Conservation (phyloP, 2,797 vertebrate genomes). For the Sebastes trivittatus region DNA sequence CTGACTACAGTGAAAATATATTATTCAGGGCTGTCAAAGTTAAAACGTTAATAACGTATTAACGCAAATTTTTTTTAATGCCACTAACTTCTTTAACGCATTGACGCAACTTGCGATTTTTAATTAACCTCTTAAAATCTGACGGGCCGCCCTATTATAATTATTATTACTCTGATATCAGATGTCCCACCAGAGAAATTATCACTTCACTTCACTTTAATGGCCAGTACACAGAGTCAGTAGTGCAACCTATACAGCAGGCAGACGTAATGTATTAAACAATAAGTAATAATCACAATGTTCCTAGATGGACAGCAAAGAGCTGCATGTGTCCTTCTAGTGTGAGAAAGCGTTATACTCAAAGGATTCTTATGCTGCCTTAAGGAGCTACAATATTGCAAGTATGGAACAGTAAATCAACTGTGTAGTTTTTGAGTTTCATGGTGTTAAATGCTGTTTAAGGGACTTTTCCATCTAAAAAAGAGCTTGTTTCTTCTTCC, state of each 20-base stretch:
- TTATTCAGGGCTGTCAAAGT: too few relatives aligned
- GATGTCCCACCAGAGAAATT: not conserved
- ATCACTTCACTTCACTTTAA: not conserved
- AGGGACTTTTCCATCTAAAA: not conserved
- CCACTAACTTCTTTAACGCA: too few relatives aligned
- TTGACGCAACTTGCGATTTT: too few relatives aligned
- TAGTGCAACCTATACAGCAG: not conserved
- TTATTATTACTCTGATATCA: not conserved
- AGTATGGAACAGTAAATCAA: not conserved
- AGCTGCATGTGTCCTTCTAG: not conserved
- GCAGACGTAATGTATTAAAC: not conserved
- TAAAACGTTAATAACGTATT: too few relatives aligned
- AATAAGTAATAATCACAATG: not conserved
- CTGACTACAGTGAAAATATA: not conserved
- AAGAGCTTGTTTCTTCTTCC: not conserved
- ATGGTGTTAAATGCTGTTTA: not conserved
- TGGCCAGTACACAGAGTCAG: not conserved
- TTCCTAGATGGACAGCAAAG: not conserved
- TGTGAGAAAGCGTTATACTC: not conserved
- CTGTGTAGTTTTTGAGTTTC: not conserved
- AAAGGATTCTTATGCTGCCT: not conserved
- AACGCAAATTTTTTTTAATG: accelerated
- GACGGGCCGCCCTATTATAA: not conserved
- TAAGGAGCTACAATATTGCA: not conserved
- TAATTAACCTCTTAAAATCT: too few relatives aligned